These are phyloP conservation scores for Hirudo medicinalis DNA, from an alignment of 1,140 invertebrate genomes.

Conservation along the genomic window DNA sequence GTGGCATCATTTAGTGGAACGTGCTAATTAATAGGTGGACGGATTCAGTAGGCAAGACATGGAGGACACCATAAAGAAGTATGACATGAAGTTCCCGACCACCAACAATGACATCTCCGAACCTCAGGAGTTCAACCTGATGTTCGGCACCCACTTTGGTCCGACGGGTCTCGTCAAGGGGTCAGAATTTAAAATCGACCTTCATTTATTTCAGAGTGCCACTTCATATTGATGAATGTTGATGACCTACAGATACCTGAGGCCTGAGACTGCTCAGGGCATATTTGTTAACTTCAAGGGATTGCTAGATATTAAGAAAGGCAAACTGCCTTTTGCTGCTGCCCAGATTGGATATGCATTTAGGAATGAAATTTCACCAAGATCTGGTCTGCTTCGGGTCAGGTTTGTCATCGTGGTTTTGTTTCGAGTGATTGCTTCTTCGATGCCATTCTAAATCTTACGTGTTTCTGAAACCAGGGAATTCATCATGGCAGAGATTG, in stretches of 20 bases:
- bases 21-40: conserved; percentile 49
- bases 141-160: conserved; percentile 94
- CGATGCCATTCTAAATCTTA: neutral
- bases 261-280: conserved; percentile 96
- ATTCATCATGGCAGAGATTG: conserved; percentile 99
- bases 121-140: conserved; percentile 93
- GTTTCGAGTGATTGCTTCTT: neutral
- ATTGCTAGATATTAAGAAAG: conserved; percentile 91
- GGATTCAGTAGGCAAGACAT: conserved; percentile 79
- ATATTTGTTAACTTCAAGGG: conserved; percentile 99
- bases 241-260: conserved; percentile 53
- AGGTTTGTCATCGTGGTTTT: conserved; percentile 37
- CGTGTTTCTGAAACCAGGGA: conserved; percentile 47
- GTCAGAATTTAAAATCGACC: conserved; percentile 30
- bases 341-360: conserved; percentile 96
- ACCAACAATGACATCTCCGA: conserved; percentile 86
- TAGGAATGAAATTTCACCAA: conserved; percentile 96
- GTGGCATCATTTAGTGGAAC: neutral
- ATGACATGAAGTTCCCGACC: conserved; percentile 81
- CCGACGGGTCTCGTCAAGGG: conserved; percentile 85
- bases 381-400: conserved; percentile 87
- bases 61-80: conserved; percentile 65
- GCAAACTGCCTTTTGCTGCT: conserved; percentile 87
- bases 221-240: neutral
- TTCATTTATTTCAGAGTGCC: neutral